A percentile compares a stretch with the other conserved stretches of the same genome.
These are phyloP conservation scores for Caenorhabditis panamensis DNA, from an alignment of 2,888 invertebrate species.

Conservation along the genomic window DNA sequence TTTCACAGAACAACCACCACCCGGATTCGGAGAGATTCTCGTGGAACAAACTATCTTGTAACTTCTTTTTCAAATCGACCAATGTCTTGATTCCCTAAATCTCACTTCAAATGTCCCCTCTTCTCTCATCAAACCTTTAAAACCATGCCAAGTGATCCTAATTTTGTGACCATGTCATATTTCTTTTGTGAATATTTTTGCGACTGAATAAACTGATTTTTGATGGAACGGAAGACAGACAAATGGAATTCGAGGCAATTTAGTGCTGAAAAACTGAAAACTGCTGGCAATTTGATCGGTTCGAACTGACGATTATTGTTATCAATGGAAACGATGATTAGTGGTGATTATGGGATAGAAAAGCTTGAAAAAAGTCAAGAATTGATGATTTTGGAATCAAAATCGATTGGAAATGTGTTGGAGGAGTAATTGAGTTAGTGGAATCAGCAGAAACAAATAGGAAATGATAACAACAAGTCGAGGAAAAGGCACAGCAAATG, in stretches of 20 bases:
- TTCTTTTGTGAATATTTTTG: not conserved
- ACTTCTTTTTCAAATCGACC: no score
- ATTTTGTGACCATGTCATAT: conserved; percentile 27
- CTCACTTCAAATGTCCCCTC: no score
- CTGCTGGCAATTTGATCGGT: not conserved
- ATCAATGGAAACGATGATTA: not conserved
- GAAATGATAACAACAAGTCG: no score
- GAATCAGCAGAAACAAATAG: no score
- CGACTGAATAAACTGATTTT: no score
- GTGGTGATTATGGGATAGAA: not conserved
- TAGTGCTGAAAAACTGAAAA: conserved; percentile 17
- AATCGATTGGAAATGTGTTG: no score
- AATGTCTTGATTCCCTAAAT: no score
- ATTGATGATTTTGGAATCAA: not conserved
- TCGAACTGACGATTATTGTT: not conserved
- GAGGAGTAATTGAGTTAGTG: no score
- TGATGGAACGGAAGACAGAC: no score
- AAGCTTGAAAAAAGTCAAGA: conserved; percentile 6
- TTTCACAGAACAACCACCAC: conserved; percentile 88
- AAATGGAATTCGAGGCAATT: no score
- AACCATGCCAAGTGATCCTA: conserved; percentile 10
- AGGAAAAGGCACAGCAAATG: no score
- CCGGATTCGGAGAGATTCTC: conserved; percentile 92
- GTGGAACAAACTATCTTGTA: conserved; percentile 97
- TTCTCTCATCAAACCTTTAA: not conserved